Conservation (phyloP, 2,888 invertebrate species). For the Lordiphosa fenestrarum region DNA sequence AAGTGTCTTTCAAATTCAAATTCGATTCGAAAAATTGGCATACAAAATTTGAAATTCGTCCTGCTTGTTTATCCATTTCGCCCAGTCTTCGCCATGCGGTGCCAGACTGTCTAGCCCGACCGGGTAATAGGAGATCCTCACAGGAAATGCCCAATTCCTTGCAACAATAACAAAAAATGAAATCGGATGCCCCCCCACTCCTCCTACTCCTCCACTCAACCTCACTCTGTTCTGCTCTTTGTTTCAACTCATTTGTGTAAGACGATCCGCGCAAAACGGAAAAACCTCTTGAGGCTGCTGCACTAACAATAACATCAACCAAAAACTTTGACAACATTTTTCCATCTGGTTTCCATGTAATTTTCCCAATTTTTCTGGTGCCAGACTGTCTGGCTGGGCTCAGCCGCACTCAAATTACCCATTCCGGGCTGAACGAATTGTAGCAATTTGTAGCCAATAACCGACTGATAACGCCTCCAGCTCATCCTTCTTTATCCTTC, state of each 20-base stretch:
- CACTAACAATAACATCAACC: too few relatives aligned
- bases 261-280: slow-evolving; percentile 63
- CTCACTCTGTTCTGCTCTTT: too few relatives aligned
- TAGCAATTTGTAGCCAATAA: slow-evolving; percentile 45
- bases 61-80: background rate
- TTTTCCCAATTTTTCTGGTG: slow-evolving; percentile 50
- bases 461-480: slow-evolving; percentile 41
- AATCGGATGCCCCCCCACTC: slow-evolving; percentile 48
- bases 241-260: slow-evolving; percentile 39
- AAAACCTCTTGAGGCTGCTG: slow-evolving; percentile 56
- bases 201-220: too few relatives aligned
- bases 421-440: slow-evolving; percentile 43
- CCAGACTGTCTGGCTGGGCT: slow-evolving; percentile 56
- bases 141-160: slow-evolving; percentile 59
- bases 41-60: background rate
- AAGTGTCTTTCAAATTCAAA: too few relatives aligned
- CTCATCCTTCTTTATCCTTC: slow-evolving; percentile 20
- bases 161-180: slow-evolving; percentile 45
- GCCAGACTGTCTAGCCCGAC: slow-evolving; percentile 68
- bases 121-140: slow-evolving; percentile 33
- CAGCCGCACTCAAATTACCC: slow-evolving; percentile 36
- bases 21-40: too few relatives aligned
- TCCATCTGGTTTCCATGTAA: slow-evolving; percentile 74
- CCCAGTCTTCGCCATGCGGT: slow-evolving; percentile 40
- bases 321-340: slow-evolving; percentile 12